These are phyloP conservation scores for Hydrozoanthus tunicans DNA, from an alignment of 64 coral and sea anemone genomes.

Conservation along the genomic window DNA sequence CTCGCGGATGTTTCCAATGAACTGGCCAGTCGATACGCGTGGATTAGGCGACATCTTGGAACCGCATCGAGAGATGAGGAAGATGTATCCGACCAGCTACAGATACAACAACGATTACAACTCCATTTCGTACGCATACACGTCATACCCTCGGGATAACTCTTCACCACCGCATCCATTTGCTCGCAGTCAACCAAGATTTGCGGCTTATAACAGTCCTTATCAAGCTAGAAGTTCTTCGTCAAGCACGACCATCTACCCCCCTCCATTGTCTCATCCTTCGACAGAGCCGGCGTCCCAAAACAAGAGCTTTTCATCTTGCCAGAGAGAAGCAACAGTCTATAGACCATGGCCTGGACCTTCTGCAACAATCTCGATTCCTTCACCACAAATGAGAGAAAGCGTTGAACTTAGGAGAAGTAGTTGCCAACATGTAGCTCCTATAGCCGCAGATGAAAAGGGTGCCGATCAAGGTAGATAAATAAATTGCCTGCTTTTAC, in stretches of 20 bases:
- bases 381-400: conserved; percentile 43
- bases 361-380: not conserved
- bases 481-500: not conserved
- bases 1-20: conserved; percentile 52
- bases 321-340: conserved; percentile 16
- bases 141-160: not conserved
- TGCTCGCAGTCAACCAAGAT: conserved; percentile 27
- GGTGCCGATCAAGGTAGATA: conserved; percentile 22
- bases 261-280: conserved; percentile 54
- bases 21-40: conserved; percentile 41
- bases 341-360: conserved; percentile 20
- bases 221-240: conserved; percentile 6
- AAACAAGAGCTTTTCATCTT: conserved; percentile 27
- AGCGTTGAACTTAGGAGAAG: conserved; percentile 22
- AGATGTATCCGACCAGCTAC: conserved; percentile 42
- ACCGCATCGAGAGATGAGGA: conserved; percentile 50
- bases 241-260: not conserved
- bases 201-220: not conserved
- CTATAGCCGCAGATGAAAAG: conserved; percentile 8
- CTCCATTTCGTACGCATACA: conserved; percentile 5
- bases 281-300: not conserved
- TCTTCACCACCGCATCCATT: conserved; percentile 18
- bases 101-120: conserved; percentile 38
- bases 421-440: conserved; percentile 31
- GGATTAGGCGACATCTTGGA: conserved; percentile 50